These are phyloP conservation scores for Nymphalis polychloros DNA, from an alignment of 2,888 invertebrate species.

Conservation along the genomic window DNA sequence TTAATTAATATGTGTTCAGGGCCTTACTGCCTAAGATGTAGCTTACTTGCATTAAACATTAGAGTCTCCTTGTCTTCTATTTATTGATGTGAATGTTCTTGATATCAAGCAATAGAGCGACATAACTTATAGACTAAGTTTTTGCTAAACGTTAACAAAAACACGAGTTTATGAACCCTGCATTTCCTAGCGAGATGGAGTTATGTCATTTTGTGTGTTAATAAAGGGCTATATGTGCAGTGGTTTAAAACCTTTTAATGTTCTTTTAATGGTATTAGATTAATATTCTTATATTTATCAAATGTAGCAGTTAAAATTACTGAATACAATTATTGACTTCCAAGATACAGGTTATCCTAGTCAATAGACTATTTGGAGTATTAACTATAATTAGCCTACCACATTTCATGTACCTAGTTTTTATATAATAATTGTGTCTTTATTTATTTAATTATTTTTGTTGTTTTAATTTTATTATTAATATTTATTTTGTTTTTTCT, in stretches of 20 bases:
- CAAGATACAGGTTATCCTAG: too few relatives aligned
- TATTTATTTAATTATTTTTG: too few relatives aligned
- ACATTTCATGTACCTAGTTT: too few relatives aligned
- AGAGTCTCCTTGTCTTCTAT: conserved; percentile 34
- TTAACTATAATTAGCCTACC: too few relatives aligned
- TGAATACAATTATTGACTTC: too few relatives aligned
- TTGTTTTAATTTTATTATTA: too few relatives aligned
- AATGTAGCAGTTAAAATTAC: too few relatives aligned
- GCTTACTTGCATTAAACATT: conserved; percentile 42
- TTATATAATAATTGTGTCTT: too few relatives aligned
- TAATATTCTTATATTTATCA: neutral
- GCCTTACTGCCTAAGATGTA: conserved; percentile 32
- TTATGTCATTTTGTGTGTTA: conserved; percentile 36
- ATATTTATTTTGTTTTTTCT: too few relatives aligned
- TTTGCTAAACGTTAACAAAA: conserved; percentile 35
- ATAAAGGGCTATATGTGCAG: conserved; percentile 13
- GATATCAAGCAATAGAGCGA: conserved; percentile 36
- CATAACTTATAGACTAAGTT: conserved; percentile 29
- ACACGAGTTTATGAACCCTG: conserved; percentile 26
- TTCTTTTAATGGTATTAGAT: conserved; percentile 8
- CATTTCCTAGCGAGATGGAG: conserved; percentile 32
- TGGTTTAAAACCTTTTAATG: neutral
- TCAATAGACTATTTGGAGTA: too few relatives aligned
- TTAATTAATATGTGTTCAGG: conserved; percentile 16
- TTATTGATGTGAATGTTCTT: conserved; percentile 39